Percentiles rank a stretch among this genome's conserved stretches.
These are phyloP conservation scores for Melikaiella ostensackeni DNA, from an alignment of 2,888 invertebrate species.

Conservation along the genomic window DNA sequence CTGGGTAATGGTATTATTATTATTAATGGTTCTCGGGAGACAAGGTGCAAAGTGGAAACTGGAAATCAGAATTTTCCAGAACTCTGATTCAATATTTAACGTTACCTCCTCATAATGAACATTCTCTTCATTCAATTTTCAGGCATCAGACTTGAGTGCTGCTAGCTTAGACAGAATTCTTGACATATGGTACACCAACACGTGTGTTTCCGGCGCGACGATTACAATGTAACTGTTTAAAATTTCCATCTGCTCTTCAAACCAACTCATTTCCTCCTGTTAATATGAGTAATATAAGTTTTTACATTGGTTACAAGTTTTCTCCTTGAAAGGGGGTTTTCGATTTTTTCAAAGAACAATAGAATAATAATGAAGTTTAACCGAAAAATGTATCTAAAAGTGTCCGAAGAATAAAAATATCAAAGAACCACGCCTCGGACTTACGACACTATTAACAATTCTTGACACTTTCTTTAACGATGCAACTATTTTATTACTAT, in stretches of 20 bases:
- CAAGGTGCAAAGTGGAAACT: background rate
- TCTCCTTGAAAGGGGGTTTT: too few relatives aligned
- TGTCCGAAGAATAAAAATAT: too few relatives aligned
- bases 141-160: conserved; percentile 25
- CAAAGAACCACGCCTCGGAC: too few relatives aligned
- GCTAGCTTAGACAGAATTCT: conserved; percentile 25
- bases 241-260: conserved; percentile 26
- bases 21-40: background rate
- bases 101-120: background rate
- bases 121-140: conserved; percentile 31
- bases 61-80: background rate
- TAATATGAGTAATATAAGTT: too few relatives aligned
- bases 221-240: conserved; percentile 17
- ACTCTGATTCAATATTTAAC: conserved; percentile 4
- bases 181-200: conserved; percentile 21
- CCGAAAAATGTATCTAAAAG: too few relatives aligned
- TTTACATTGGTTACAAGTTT: too few relatives aligned
- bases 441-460: too few relatives aligned
- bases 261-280: background rate
- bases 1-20: background rate
- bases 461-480: too few relatives aligned
- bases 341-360: too few relatives aligned
- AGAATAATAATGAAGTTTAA: too few relatives aligned
- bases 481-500: too few relatives aligned
- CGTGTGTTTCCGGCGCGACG: conserved; percentile 3